Evolutionary conservation across 2,113 vertebrate genomes (phyloP), one percentile per base, ranked within the genome.

Genomic region (Eolophus roseicapilla): DNA sequence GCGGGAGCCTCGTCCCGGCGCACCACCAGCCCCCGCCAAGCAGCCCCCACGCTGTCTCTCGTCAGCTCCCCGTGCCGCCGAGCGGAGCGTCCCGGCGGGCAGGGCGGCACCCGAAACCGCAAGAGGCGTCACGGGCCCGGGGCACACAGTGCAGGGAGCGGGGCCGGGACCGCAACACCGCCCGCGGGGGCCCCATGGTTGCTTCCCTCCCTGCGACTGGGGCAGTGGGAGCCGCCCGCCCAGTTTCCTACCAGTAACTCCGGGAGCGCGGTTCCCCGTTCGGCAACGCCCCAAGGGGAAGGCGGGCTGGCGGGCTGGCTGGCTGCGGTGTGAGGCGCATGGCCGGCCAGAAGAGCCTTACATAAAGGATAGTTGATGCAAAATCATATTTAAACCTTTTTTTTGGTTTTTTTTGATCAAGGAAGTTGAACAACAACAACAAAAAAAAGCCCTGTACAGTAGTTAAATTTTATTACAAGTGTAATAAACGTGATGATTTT

Each of bases 391-490:
- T 44, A 7, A 47, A 73, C 23, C 47, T 3, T 14, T 11, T 12
- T 19, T 27, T 37, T 47, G n/a, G 62, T 37, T 65, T 37, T 64
- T 47, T 47, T 87, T 25, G 13, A 62, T 82, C 49, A 39, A 75
- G 35, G 41, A 63, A 49, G 52, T 55, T 49, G 7, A 79, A 73
- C 50, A 62, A 77, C 47, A 62, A 77, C 47, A 50, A 28, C 27
- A 17, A 74, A 33, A 20, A 67, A 39, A 6, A 17, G 24, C 37
- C 13, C 69, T 71, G 91, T 93, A 96, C 88, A 94, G 85, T 64
- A 97, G 88, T 97, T 97, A 98, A 93, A 95, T 97, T 97, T 98
- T 98, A 98, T 98, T 98, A 98, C 95, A 98, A 96, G 94, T 96
- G 90, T 98, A 97, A 97, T 96, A 98, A 97, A 98, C 84, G 71